Percentiles rank a stretch among this genome's conserved stretches.
phyloP scores from a whole-genome alignment of 2,888 invertebrate genomes.

The Baccha elongata region DNA sequence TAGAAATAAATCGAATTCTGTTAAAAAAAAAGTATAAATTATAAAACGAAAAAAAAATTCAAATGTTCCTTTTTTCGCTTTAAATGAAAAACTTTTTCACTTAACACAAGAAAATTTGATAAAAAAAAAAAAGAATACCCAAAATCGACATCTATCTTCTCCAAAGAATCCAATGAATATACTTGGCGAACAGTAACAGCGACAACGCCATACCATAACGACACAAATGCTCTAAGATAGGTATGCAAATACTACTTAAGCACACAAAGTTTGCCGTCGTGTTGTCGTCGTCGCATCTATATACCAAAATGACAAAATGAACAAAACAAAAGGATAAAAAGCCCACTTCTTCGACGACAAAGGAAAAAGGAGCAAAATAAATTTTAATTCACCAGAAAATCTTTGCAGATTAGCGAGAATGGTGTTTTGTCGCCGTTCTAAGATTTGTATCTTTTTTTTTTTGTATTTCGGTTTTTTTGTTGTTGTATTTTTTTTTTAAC shows the following conservation, averaged over 20 bases:
- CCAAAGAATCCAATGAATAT: constrained; percentile 11
- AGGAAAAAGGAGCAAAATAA: constrained; percentile 24
- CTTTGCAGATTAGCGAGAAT: constrained; percentile 64
- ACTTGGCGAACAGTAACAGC: constrained; percentile 19
- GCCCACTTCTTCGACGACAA: constrained; percentile 10
- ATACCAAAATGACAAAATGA: constrained; percentile 26
- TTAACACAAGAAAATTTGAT: constrained; percentile 71
- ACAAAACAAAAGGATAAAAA: constrained; percentile 31
- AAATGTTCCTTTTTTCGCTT: constrained; percentile 23
- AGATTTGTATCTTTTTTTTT: constrained; percentile 54
- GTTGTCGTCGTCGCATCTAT: neutral
- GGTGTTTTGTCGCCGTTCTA: constrained; percentile 61
- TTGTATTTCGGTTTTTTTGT: constrained; percentile 3
- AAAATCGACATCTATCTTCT: constrained; percentile 45
- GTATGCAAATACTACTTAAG: constrained; percentile 68
- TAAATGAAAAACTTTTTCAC: constrained; percentile 69
- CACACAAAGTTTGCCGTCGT: constrained; percentile 60
- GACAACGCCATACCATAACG: constrained; percentile 41
- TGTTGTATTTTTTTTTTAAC: neutral
- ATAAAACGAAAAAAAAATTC: constrained; percentile 33
- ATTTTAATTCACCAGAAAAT: constrained; percentile 72
- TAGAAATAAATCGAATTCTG: neutral
- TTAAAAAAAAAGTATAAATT: neutral
- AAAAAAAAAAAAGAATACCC: constrained; percentile 42
- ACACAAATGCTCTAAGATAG: constrained; percentile 48